These are phyloP conservation scores for Brachionus plicatilis DNA, from an alignment of 1,140 invertebrate genomes.

Conservation along the genomic window DNA sequence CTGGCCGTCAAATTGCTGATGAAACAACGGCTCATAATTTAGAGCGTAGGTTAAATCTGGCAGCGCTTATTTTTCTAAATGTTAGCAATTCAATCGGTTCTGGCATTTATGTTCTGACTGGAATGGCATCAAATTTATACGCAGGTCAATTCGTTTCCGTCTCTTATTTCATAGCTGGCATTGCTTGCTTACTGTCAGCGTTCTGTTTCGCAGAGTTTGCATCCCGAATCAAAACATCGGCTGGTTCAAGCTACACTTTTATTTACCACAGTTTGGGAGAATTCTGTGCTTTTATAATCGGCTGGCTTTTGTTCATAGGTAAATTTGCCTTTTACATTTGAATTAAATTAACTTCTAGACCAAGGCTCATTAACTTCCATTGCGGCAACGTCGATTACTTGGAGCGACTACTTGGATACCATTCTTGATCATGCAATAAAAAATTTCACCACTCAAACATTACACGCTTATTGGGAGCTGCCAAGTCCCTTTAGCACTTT, in stretches of 20 bases:
- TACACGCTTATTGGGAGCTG: conserved; percentile 18
- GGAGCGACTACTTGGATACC: conserved; percentile 4
- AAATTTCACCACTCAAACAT: not conserved
- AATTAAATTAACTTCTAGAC: not conserved
- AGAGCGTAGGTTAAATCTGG: not conserved
- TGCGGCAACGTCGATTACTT: conserved; percentile 23
- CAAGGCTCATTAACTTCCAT: conserved; percentile 20
- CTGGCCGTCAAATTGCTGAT: not conserved
- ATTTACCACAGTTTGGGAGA: conserved; percentile 30
- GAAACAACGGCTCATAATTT: not conserved
- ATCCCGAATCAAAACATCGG: not conserved
- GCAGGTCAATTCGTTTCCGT: conserved; percentile 12
- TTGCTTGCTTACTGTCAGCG: conserved; percentile 27
- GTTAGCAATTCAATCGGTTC: conserved; percentile 34
- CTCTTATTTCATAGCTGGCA: conserved; percentile 2
- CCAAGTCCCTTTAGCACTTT: not conserved
- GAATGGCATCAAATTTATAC: conserved; percentile 20
- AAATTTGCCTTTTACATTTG: not conserved
- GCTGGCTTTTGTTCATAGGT: conserved; percentile 29
- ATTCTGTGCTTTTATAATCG: conserved; percentile 25
- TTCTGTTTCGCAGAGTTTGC: conserved; percentile 39
- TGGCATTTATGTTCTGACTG: conserved; percentile 36
- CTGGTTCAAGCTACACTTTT: conserved; percentile 29
- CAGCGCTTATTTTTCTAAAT: conserved; percentile 28
- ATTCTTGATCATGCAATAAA: not conserved